Evolutionary conservation across 2,797 vertebrate species (phyloP), one percentile per base, ranked within the genome.

Genomic region (Pangasius krempfi): DNA sequence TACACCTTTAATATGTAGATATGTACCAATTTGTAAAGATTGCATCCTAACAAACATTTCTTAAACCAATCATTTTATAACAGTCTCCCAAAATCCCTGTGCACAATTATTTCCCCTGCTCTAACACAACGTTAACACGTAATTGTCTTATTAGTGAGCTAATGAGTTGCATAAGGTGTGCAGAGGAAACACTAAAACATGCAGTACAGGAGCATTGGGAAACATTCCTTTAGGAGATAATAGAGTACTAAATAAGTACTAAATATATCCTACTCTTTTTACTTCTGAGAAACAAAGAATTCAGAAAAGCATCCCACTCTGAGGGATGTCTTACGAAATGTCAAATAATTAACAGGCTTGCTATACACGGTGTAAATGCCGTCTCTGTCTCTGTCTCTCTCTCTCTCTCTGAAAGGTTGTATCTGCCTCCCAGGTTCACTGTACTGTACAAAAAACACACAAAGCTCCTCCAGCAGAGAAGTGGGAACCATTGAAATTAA

Each of bases 401-500:
- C 12, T 50, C 27, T 50, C 2, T 12, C 54, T 37, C 9, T 58
- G 30, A 80, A 80, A 80, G 78, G 78, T 56, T 58, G 78, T 30
- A 5, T 62, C 73, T 40, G 30, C 89, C 84, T 87, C 87, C 87
- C 50, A 58, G 12, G n/a, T 75, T 50, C 40, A 44, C 60, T 88
- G 85, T 62, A 37, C 18, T 33, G 75, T 60, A 72, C 79, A 58
- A 72, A 62, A 54, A 62, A 50, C 84, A 40, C 72, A 75, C 40
- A 30, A 37, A 20, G 60, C 86, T 73, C 5, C 47, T 54, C n/a
- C 75, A n/a, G 75, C 52, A 13, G 33, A 60, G 33, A 60, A 37
- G 30, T 81, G 33, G 9, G 33, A 60, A 60, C 54, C 30, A 40
- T 7, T 5, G 20, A 18, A 27, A 93, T 93, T 90, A 93, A 91